phyloP scores from a whole-genome alignment of 1,140 invertebrate genomes.

The Drosophila persimilis region DNA sequence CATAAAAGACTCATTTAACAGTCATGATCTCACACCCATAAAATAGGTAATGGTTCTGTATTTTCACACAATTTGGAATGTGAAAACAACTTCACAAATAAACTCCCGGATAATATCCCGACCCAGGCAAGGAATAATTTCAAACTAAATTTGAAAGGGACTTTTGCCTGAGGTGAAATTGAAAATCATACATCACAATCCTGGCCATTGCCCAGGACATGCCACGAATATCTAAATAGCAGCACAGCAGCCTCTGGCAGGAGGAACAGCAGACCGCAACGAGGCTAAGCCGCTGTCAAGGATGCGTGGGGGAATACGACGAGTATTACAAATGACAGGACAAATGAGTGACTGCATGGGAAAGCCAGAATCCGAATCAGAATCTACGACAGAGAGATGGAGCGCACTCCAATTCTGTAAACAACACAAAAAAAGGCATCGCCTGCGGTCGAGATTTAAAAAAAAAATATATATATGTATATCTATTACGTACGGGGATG shows the following conservation, averaged over 20 bases:
- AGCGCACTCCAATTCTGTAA: conserved; percentile 57
- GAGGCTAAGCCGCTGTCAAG: conserved; percentile 66
- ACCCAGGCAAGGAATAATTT: conserved; percentile 25
- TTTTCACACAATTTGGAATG: background rate
- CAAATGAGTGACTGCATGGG: conserved; percentile 59
- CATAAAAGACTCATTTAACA: too few species aligned
- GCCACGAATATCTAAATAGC: conserved; percentile 64
- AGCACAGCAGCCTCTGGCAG: conserved; percentile 14
- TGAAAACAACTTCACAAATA: background rate
- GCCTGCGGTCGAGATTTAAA: conserved; percentile 66
- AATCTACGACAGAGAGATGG: conserved; percentile 20
- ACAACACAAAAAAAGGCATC: conserved; percentile 51
- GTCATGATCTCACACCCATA: too few species aligned
- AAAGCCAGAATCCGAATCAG: background rate
- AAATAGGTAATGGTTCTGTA: too few species aligned
- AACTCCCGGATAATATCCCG: conserved; percentile 3
- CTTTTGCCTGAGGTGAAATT: conserved; percentile 55
- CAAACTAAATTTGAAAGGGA: conserved; percentile 32
- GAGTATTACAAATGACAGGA: conserved; percentile 70
- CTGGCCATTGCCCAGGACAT: conserved; percentile 60
- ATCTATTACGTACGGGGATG: conserved; percentile 23
- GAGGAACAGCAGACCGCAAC: conserved; percentile 3
- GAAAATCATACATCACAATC: conserved; percentile 74
- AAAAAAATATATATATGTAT: conserved; percentile 25
- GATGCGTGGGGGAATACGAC: conserved; percentile 52